phyloP scores from a whole-genome alignment of 2,113 vertebrate genomes.

The Scartelaos histophorus region DNA sequence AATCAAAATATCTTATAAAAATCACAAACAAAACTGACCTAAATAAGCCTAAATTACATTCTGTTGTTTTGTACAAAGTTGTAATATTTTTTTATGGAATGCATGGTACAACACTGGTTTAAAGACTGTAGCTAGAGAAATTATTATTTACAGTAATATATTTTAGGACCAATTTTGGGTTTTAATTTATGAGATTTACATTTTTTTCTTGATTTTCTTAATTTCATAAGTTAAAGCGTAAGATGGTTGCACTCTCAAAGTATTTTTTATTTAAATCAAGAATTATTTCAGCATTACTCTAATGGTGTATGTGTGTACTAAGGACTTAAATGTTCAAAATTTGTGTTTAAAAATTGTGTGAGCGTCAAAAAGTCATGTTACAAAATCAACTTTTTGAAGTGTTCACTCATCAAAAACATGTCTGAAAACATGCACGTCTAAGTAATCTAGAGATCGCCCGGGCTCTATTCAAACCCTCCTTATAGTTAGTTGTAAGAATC shows the following conservation, averaged over 20 bases:
- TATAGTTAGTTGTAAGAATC: too few species aligned
- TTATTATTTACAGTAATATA: constrained; percentile 10
- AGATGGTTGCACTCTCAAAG: neutral
- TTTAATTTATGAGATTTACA: neutral
- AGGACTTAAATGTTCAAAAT: too few species aligned
- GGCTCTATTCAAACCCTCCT: too few species aligned
- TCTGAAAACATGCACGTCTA: too few species aligned
- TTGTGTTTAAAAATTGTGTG: too few species aligned
- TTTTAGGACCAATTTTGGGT: constrained; percentile 7
- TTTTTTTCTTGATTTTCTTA: neutral
- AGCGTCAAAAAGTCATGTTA: too few species aligned
- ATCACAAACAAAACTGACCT: neutral
- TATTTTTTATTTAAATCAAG: neutral
- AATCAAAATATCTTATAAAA: neutral
- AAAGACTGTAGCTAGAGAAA: neutral
- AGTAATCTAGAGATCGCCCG: too few species aligned
- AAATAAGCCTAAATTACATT: neutral
- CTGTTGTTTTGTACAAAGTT: neutral
- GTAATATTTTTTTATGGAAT: neutral
- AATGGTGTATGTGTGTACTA: too few species aligned
- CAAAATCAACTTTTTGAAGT: too few species aligned
- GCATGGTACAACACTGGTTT: neutral
- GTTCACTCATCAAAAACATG: too few species aligned
- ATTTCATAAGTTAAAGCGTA: too few species aligned
- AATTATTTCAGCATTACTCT: neutral